Evolutionary conservation across 2,888 invertebrate genomes (phyloP), one percentile per base, ranked within the genome.

Genomic region (Automeris io): DNA sequence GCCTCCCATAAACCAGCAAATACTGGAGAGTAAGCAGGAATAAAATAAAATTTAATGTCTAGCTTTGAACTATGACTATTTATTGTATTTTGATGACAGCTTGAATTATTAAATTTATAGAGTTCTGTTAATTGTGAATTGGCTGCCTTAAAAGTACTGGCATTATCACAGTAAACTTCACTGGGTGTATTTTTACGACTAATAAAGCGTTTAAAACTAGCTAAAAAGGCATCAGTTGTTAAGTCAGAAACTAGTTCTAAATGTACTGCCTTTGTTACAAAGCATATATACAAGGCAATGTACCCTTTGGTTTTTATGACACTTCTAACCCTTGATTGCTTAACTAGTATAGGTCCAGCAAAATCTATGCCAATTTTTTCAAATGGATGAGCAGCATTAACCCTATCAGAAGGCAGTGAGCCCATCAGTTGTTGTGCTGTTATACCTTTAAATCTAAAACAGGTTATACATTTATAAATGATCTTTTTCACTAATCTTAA

Each of bases 121-220:
- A 23, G 16, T 12, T 8, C 33, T 5, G 18, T 32, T 16, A 40
- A 35, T 12, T 40, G 16, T 22, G 31, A 35, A 21, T 11, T 35
- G 29, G 39, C 39, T n/a, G 34, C 39, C 11, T 7, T 31, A 21
- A 32, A 40, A 24, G 11, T 29, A 22, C 24, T 16, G 8, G 33
- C 40, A 25, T 40, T 35, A 25, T 40, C 46, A 18, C 42, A 42
- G 19, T 35, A 36, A 8, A 49, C 35, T 1, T 46, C 39, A 2
- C 19, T 35, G 5, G 43, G 43, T 18, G 37, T 11, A 1, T 40
- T 40, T 18, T 43, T 21, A 18, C 43, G 21, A 2, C 37, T 9
- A 9, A 45, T 38, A 8, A 45, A 41, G 9, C 43, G 36, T 39
- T 39, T 45, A n/a, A 48, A 35, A 11, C 36, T 22, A 1, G 42